Percentiles rank a stretch among this genome's conserved stretches.
These are phyloP conservation scores for Ennomos fuscantarius DNA, from an alignment of 2,888 invertebrate genomes.

Conservation along the genomic window DNA sequence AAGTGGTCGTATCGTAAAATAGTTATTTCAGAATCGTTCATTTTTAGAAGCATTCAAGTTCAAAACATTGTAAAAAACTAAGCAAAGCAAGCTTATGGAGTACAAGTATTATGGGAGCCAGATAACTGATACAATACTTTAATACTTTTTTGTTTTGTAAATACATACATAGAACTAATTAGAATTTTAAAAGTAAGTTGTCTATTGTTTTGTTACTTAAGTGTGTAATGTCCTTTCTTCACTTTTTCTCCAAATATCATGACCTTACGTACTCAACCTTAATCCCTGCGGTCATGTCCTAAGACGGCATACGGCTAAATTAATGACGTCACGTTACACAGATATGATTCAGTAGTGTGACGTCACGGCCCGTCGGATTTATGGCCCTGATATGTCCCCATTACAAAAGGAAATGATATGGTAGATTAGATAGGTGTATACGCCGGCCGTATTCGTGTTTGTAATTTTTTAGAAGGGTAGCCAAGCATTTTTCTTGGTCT, in stretches of 20 bases:
- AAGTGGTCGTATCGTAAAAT: too few species aligned
- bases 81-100: too few species aligned
- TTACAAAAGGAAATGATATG: slow-evolving; percentile 51
- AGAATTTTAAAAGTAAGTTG: too few species aligned
- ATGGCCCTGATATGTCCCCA: slow-evolving; percentile 53
- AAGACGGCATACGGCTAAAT: slow-evolving; percentile 53
- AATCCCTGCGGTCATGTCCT: slow-evolving; percentile 32
- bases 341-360: slow-evolving; percentile 60
- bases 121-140: too few species aligned
- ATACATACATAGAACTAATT: too few species aligned
- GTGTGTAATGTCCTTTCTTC: too few species aligned
- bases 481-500: slow-evolving; percentile 25
- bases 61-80: too few species aligned
- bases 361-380: slow-evolving; percentile 49
- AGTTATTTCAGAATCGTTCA: too few species aligned
- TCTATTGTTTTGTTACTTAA: too few species aligned
- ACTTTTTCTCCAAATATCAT: background rate
- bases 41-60: too few species aligned
- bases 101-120: too few species aligned
- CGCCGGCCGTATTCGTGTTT: slow-evolving; percentile 23
- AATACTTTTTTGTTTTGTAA: too few species aligned
- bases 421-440: slow-evolving; percentile 39
- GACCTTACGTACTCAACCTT: slow-evolving; percentile 12
- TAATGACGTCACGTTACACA: slow-evolving; percentile 65
- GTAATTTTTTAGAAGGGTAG: slow-evolving; percentile 32